Conservation (phyloP, 2,888 invertebrate genomes). For the Chrysotoxum bicinctum region DNA sequence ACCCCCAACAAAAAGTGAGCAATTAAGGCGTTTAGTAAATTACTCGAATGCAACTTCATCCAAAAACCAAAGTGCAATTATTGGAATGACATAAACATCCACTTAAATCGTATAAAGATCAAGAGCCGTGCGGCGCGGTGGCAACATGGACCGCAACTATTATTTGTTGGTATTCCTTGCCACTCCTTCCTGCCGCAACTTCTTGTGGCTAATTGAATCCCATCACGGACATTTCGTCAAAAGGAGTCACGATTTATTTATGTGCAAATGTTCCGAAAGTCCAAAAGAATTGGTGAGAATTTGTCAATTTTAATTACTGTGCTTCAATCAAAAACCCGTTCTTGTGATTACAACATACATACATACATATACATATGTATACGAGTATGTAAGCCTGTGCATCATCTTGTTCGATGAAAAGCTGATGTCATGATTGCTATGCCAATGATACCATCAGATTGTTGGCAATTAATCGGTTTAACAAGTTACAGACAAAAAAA, state of each 20-base stretch:
- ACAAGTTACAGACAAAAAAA: constrained; percentile 26
- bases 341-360: constrained; percentile 21
- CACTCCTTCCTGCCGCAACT: neutral
- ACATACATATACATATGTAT: too few species aligned
- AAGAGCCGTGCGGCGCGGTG: neutral
- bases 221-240: constrained; percentile 54
- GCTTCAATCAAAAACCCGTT: constrained; percentile 60
- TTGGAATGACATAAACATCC: constrained; percentile 51
- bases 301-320: constrained; percentile 70
- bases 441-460: constrained; percentile 65
- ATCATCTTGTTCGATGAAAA: constrained; percentile 26
- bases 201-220: constrained; percentile 57
- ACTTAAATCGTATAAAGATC: constrained; percentile 1
- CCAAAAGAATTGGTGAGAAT: constrained; percentile 60
- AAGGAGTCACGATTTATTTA: neutral
- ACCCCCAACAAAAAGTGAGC: constrained; percentile 41
- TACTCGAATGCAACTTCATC: constrained; percentile 30
- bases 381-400: constrained; percentile 6
- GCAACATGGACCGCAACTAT: neutral
- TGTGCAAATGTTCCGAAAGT: constrained; percentile 16
- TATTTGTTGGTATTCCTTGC: constrained; percentile 16
- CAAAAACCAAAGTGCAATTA: constrained; percentile 26
- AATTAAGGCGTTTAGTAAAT: constrained; percentile 55
- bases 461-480: constrained; percentile 65
- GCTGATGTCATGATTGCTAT: constrained; percentile 52